Base-by-base conservation (phyloP, 64 coral and sea anemone species). In the Actinia equina region DNA sequence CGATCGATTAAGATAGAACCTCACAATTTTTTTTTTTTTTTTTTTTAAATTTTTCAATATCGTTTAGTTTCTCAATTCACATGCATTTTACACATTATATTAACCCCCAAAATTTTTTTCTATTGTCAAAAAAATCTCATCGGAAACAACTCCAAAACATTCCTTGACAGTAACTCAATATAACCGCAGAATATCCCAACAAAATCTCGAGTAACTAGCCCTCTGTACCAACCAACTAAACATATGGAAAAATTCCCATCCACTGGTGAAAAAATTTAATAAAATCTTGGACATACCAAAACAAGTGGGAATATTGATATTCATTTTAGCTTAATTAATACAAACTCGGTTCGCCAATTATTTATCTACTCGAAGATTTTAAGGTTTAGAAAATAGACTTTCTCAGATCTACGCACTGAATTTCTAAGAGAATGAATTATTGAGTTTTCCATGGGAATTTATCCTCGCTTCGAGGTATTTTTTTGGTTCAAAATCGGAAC, bases 301-400 rank as follows among this genome's bases (percentile, higher is more conserved):
- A 74, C 69, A 74, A 41, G 26, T n/a, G 25, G 9, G 30, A 37
- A 41, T 9, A 13, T 30, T 30, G n/a, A 41, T 74, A 37, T 74
- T 74, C 69, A 74, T 74, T 74, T 41, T 74, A 23, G 20, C 23
- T 30, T 74, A 74, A 74, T 74, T 74, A 74, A 74, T 74, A 74
- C 12, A 30, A 74, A 74, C 25, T 41, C 25, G 13, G 11, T 4
- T 74, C 69, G 69, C 26, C 69, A 41, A 74, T 74, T 30, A 74
- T 41, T 41, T 74, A 41, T 30, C 10, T 30, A 3, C 19, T 25
- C n/a, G 19, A 69, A 23, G 10, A 11, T 27, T 42, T 74, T 30
- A 26, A 26, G 7, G n/a, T 30, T 26, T 41, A 30, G 16, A 30
- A 41, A 2, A 14, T 14, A 11, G n/a, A 41, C 12, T 74, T 74